Percentiles rank a stretch among this genome's conserved stretches.
phyloP scores from a whole-genome alignment of 2,888 invertebrate species.

The Cancer borealis region DNA sequence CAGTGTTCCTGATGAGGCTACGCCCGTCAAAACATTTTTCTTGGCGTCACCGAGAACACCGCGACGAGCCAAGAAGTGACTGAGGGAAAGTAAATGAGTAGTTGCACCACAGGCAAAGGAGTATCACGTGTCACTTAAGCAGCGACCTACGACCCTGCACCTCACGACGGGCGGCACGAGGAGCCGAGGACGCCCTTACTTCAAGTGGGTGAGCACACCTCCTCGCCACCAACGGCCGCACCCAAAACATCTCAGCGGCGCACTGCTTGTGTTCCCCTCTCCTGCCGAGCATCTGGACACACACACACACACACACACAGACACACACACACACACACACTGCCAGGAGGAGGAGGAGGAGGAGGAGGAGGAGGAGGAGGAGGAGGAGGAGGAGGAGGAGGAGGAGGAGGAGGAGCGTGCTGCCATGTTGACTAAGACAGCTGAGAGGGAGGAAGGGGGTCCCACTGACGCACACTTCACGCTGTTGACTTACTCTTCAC shows the following conservation, averaged over 20 bases:
- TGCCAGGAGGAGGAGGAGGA: slow-evolving; percentile 8
- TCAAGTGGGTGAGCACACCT: slow-evolving; percentile 7
- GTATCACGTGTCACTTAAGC: slow-evolving; percentile 47
- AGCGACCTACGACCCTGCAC: slow-evolving; percentile 34
- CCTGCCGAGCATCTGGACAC: slow-evolving; percentile 33
- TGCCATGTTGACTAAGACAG: slow-evolving; percentile 55
- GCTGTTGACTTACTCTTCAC: slow-evolving; percentile 51
- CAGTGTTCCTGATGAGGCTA: not conserved
- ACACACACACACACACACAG: not conserved
- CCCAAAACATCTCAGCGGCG: slow-evolving; percentile 45
- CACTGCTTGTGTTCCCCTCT: slow-evolving; percentile 44
- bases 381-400: slow-evolving; percentile 8
- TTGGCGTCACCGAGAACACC: not conserved
- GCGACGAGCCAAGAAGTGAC: not conserved
- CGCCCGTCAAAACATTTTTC: not conserved
- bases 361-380: slow-evolving; percentile 12
- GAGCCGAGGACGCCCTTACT: slow-evolving; percentile 42
- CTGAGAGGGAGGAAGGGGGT: slow-evolving; percentile 38
- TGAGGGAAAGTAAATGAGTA: slow-evolving; percentile 11
- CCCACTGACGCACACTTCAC: slow-evolving; percentile 30
- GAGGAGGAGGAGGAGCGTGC: slow-evolving; percentile 33
- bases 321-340: slow-evolving; percentile 52
- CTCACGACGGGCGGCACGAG: slow-evolving; percentile 7
- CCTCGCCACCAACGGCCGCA: not conserved
- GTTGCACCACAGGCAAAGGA: not conserved